phyloP scores from a whole-genome alignment of 2,888 invertebrate species.

The Pollenia griseotomentosa region DNA sequence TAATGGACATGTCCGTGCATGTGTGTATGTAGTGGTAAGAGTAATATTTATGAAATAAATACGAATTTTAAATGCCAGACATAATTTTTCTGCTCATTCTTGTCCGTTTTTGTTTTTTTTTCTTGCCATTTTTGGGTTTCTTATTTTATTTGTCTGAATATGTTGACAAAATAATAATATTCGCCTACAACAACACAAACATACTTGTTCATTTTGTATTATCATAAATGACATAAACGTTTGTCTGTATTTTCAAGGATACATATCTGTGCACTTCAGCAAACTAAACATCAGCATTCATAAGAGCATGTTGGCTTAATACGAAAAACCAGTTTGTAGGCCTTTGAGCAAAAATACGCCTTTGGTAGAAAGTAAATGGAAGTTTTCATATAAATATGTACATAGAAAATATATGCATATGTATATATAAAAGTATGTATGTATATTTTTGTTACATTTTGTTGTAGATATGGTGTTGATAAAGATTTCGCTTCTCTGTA shows the following conservation, averaged over 20 bases:
- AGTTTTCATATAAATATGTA: background rate
- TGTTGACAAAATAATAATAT: constrained; percentile 64
- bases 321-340: constrained; percentile 22
- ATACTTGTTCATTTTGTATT: background rate
- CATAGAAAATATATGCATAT: too few species aligned
- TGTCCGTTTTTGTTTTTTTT: background rate
- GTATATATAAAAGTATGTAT: too few species aligned
- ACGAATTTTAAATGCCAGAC: constrained; percentile 55
- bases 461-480: constrained; percentile 31
- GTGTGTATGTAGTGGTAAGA: background rate
- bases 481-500: background rate
- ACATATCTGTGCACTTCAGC: background rate
- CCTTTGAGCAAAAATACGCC: constrained; percentile 49
- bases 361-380: constrained; percentile 19
- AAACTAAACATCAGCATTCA: constrained; percentile 55
- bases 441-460: constrained; percentile 18
- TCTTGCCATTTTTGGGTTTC: background rate
- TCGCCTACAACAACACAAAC: constrained; percentile 27
- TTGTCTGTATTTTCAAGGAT: background rate
- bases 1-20: background rate
- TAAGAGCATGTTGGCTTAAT: constrained; percentile 22
- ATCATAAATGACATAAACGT: constrained; percentile 12
- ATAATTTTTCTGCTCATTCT: constrained; percentile 23
- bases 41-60: constrained; percentile 44
- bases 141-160: constrained; percentile 35